Evolutionary conservation across 2,888 invertebrate genomes (phyloP), one percentile per base, ranked within the genome.

Genomic region (Agonum fuliginosum): DNA sequence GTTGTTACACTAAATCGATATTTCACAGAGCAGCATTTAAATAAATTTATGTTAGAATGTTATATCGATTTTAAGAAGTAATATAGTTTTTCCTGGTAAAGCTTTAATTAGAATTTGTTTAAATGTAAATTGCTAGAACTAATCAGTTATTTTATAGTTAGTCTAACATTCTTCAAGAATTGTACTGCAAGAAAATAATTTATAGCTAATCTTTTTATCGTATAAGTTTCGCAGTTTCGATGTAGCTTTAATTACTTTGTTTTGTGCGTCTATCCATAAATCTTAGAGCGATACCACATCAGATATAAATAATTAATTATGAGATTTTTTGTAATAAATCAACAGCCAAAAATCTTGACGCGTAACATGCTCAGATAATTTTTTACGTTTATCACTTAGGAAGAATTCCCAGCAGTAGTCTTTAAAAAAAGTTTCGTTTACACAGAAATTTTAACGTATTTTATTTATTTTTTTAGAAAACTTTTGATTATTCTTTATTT

Each of bases 1-100:
- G 54, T 54, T 54, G 20, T 48, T 14, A 20, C 10, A 54, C 24
- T 54, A 54, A 54, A 54, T 54, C 54, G 54, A 54, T 54, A 54
- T 54, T 22, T 54, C 24, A 51, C 12, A 8, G 10, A 37, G 37
- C 12, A n/a, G n/a, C n/a, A n/a, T 37, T 12, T 37, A 10, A n/a
- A 2, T n/a, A 37, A n/a, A n/a, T 37, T 37, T 12, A n/a, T 37
- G 10, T n/a, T 12, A 37, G n/a, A n/a, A 37, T 10, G 3, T 37
- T n/a, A 12, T 37, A 6, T 37, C 37, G n/a, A 37, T n/a, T 37
- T 37, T 37, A 37, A 10, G 12, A 37, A n/a, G 37, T n/a, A 37
- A 37, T 37, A 37, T 10, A 3, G 37, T 37, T 37, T 37, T 37
- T 37, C 37, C 12, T 12, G 12, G 37, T 37, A 37, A 37, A 37